phyloP scores from a whole-genome alignment of 2,797 vertebrate species.

The Scomberomorus guttatus region DNA sequence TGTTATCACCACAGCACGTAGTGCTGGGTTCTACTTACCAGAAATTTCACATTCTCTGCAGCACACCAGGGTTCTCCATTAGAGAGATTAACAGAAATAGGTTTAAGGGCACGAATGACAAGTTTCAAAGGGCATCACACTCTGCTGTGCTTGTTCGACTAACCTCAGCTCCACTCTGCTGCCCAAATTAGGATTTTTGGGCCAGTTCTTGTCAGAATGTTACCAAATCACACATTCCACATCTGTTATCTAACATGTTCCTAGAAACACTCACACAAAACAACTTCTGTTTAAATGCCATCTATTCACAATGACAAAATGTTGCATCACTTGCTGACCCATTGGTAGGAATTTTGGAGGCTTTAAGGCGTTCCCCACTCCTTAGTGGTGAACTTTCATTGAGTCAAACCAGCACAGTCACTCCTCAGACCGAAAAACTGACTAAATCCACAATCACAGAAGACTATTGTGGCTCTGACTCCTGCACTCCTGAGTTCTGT shows the following conservation, averaged over 20 bases:
- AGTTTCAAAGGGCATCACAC: constrained; percentile 1
- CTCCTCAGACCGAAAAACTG: not conserved
- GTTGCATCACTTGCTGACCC: constrained; percentile 26
- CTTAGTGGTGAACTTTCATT: not conserved
- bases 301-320: constrained; percentile 28
- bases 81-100: constrained; percentile 27
- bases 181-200: constrained; percentile 11
- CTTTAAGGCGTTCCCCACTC: not conserved
- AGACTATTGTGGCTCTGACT: not conserved
- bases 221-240: constrained; percentile 22
- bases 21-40: constrained; percentile 26
- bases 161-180: constrained; percentile 17
- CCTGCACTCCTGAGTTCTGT: constrained; percentile 9
- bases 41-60: constrained; percentile 18
- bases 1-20: constrained; percentile 42
- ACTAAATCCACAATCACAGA: not conserved
- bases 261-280: constrained; percentile 49
- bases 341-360: not conserved
- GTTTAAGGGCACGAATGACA: constrained; percentile 5
- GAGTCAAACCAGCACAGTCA: not conserved
- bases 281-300: constrained; percentile 38
- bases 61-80: constrained; percentile 14
- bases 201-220: constrained; percentile 22
- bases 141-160: constrained; percentile 1
- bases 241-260: constrained; percentile 48